phyloP scores from a whole-genome alignment of 2,888 invertebrate genomes.

The Caenorhabditis wallacei region DNA sequence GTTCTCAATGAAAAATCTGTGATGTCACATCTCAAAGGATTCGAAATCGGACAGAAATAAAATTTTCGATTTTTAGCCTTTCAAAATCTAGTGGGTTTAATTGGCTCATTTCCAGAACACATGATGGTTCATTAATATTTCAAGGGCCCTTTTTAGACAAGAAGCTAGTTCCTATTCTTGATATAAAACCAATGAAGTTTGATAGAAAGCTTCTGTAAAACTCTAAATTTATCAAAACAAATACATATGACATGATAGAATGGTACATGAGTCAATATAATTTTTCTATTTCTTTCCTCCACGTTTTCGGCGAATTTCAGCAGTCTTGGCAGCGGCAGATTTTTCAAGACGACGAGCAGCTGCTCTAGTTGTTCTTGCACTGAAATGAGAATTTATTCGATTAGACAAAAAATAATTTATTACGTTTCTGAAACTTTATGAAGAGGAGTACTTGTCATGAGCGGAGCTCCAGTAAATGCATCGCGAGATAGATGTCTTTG shows the following conservation, averaged over 20 bases:
- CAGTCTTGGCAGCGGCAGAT: conserved; percentile 27
- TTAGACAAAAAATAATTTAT: neutral
- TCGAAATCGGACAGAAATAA: no score
- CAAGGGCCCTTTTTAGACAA: neutral
- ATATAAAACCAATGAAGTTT: no score
- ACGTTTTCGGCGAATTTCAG: conserved; percentile 16
- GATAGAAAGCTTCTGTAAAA: neutral
- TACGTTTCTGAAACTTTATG: conserved; percentile 7
- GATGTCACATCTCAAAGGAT: no score
- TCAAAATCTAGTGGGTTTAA: conserved; percentile 17
- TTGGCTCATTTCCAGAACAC: neutral
- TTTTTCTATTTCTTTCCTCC: conserved; percentile 21
- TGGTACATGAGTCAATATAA: conserved; percentile 21
- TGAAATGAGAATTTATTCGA: neutral
- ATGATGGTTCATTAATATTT: neutral
- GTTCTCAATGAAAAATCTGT: no score
- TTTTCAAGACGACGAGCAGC: conserved; percentile 37
- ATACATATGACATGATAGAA: conserved; percentile 39
- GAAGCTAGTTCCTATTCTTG: neutral
- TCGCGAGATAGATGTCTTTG: conserved; percentile 25
- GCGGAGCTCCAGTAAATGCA: conserved; percentile 24
- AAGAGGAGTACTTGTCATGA: conserved; percentile 49
- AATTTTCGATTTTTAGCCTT: conserved; percentile 18
- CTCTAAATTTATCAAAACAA: conserved; percentile 11
- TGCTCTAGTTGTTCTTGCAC: conserved; percentile 20